A percentile compares a stretch with the other conserved stretches of the same genome.
phyloP scores from a whole-genome alignment of 2,797 vertebrate genomes.

The Eutrigla gurnardus region DNA sequence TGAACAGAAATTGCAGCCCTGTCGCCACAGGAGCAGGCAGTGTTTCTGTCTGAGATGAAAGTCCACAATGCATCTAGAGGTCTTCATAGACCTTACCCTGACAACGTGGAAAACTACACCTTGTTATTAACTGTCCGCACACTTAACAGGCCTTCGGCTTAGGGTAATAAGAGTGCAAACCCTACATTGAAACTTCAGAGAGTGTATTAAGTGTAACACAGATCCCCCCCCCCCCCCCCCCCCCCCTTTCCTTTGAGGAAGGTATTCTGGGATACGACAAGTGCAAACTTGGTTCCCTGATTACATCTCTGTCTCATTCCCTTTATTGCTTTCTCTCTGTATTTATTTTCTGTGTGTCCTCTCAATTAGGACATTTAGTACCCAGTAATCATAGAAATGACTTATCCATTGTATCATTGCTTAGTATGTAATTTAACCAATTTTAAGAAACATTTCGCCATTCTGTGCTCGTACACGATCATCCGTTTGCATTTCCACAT shows the following conservation, averaged over 20 bases:
- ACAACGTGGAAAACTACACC: slow-evolving; percentile 81
- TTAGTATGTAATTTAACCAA: slow-evolving; percentile 15
- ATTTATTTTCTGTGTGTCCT: slow-evolving; percentile 50
- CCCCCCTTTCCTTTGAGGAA: slow-evolving; percentile 76
- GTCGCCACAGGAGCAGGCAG: slow-evolving; percentile 60
- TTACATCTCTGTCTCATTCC: slow-evolving; percentile 72
- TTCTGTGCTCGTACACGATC: slow-evolving; percentile 15
- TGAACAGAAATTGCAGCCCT: slow-evolving; percentile 78
- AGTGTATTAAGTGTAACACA: slow-evolving; percentile 76
- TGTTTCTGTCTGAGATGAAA: slow-evolving; percentile 83
- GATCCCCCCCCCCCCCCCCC: slow-evolving; percentile 60
- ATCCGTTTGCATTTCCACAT: slow-evolving; percentile 1
- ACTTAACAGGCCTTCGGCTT: slow-evolving; percentile 83
- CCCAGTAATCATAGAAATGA: slow-evolving; percentile 48
- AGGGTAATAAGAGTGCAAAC: slow-evolving; percentile 84
- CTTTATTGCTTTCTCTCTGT: slow-evolving; percentile 68
- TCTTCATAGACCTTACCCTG: slow-evolving; percentile 84
- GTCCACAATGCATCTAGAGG: slow-evolving; percentile 75
- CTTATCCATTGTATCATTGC: slow-evolving; percentile 35
- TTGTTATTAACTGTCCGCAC: slow-evolving; percentile 84
- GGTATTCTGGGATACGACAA: slow-evolving; percentile 78
- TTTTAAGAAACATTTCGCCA: slow-evolving; percentile 25
- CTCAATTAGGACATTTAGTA: slow-evolving; percentile 67
- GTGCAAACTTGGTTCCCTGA: slow-evolving; percentile 82
- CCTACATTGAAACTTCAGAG: slow-evolving; percentile 81